Conservation (phyloP, 2,113 vertebrate genomes). For the Leptobrachium ailaonicum region DNA sequence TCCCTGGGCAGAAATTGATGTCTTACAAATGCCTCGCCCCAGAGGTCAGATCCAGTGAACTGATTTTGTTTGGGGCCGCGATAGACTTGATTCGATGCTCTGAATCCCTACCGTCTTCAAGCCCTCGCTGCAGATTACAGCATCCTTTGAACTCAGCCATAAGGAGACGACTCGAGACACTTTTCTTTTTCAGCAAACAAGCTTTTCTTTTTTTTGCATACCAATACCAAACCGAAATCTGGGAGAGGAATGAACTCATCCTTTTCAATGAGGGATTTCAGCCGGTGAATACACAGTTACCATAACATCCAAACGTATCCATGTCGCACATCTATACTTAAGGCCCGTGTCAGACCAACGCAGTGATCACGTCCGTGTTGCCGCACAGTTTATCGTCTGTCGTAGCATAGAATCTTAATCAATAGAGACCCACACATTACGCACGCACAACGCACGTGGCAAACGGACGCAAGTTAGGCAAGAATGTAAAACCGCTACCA, state of each 20-base stretch:
- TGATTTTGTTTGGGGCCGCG: slow-evolving; percentile 30
- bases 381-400: too few species aligned
- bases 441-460: too few species aligned
- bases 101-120: slow-evolving; percentile 25
- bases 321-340: not conserved
- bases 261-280: not conserved
- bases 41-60: slow-evolving; percentile 26
- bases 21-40: slow-evolving; percentile 32
- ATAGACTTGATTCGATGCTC: slow-evolving; percentile 25
- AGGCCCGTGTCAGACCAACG: too few species aligned
- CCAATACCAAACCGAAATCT: not conserved
- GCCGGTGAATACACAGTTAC: not conserved
- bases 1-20: slow-evolving; percentile 35
- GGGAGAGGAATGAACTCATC: slow-evolving; percentile 10
- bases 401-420: too few species aligned
- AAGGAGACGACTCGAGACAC: not conserved
- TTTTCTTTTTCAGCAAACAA: slow-evolving; percentile 2
- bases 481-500: too few species aligned
- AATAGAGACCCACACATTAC: too few species aligned
- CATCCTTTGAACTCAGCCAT: slow-evolving; percentile 37
- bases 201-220: not conserved
- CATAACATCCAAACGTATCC: not conserved
- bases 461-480: too few species aligned
- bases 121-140: slow-evolving; percentile 34
- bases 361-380: too few species aligned